Base-by-base conservation (phyloP, 2,113 vertebrate genomes). In the Bungarus multicinctus region DNA sequence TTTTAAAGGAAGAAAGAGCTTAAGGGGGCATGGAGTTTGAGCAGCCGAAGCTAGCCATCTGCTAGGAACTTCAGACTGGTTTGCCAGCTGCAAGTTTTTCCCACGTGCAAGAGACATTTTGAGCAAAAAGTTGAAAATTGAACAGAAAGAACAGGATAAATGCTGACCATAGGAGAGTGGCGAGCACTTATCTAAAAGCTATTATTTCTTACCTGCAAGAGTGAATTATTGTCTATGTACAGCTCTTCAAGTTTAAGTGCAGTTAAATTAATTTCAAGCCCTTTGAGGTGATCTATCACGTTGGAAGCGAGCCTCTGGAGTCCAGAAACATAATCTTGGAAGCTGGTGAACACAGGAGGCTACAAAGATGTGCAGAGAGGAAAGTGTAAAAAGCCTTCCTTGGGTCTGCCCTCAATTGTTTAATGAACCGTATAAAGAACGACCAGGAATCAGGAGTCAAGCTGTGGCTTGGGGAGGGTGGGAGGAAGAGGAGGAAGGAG, bases 241-340 rank as follows among this genome's bases (percentile, higher is more conserved):
- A 99, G 97, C 95, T 97, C 97, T 97, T 98, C 98, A 97, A 99
- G 97, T 97, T 99, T 99, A 94, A 99, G 98, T 97, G 98, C 98
- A 88, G 98, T 97, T 53, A 99, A 96, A 94, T 95, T 96, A 22
- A 96, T 96, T 97, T 99, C 99, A 95, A 99, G 98, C 95, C 97
- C 98, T 97, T 98, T 99, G 96, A 99, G 97, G 91, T 98, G 97
- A 96, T 99, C 98, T 96, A 99, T 94, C 89, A 98, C 98, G 90
- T 98, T 98, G 94, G 97, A 98, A 88, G 99, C 97, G 96, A 99
- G 97, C 0, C 97, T 98, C 98, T 99, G 99, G 93, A 99, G 97
- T 34, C 98, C 97, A 91, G 97, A 97, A 69, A 98, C 97, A 90
- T 98, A 98, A 93, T 99, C 99, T 97, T 99, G 98, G 97, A 99